These are phyloP conservation scores for Chionodraco myersi DNA, from an alignment of 2,113 vertebrate genomes.

Conservation along the genomic window DNA sequence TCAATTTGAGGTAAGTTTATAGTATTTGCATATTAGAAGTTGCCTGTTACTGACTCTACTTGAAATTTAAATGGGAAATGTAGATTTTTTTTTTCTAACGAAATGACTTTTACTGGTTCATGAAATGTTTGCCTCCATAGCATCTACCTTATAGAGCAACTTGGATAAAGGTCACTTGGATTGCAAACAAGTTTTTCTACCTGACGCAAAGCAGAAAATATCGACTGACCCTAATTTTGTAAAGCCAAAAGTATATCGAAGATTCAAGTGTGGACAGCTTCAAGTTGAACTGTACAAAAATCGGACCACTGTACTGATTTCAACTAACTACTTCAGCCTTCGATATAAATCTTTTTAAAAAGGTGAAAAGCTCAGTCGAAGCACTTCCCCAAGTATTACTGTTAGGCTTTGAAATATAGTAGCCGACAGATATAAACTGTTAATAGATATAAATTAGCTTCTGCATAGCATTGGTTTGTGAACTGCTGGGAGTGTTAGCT, in stretches of 20 bases:
- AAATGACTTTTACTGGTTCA: conserved; percentile 32
- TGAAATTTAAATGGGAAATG: conserved; percentile 41
- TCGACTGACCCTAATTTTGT: conserved; percentile 10
- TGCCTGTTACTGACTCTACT: conserved; percentile 46
- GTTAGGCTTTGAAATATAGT: conserved; percentile 39
- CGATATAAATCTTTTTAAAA: conserved; percentile 38
- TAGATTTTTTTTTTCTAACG: conserved; percentile 14
- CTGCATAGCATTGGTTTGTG: conserved; percentile 76
- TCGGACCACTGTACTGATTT: conserved; percentile 4
- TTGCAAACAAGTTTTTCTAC: conserved; percentile 53
- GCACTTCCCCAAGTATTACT: conserved; percentile 37
- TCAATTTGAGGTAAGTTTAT: conserved; percentile 76
- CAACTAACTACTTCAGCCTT: neutral
- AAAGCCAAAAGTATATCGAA: conserved; percentile 34
- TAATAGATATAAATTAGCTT: conserved; percentile 56
- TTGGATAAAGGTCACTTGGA: conserved; percentile 81
- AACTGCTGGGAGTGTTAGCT: conserved; percentile 42
- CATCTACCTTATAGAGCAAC: conserved; percentile 29
- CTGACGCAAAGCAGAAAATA: conserved; percentile 44
- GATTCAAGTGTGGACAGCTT: conserved; percentile 20
- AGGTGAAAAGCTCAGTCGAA: conserved; percentile 46
- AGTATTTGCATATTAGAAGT: conserved; percentile 80
- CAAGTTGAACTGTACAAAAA: conserved; percentile 39
- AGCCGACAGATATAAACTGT: conserved; percentile 49
- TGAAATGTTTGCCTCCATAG: conserved; percentile 35